Evolutionary conservation across 2,113 vertebrate species (phyloP).

Genomic region (Macaca nemestrina): DNA sequence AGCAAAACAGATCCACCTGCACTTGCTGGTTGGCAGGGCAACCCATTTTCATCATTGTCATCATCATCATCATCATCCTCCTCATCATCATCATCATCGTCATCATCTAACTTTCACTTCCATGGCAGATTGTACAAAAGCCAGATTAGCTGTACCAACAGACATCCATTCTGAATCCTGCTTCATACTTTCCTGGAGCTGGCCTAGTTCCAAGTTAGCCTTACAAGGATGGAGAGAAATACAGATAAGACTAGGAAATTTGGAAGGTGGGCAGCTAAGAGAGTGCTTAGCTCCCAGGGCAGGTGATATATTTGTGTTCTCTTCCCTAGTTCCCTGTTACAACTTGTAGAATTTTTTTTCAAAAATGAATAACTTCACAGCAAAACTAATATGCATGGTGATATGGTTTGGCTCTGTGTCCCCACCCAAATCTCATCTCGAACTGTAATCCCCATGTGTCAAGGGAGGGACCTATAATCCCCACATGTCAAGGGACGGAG

Average conservation of each 20-base stretch:
- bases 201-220: background rate
- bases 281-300: background rate
- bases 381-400: background rate
- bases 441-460: too few species aligned
- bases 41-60: conserved; percentile 32
- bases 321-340: background rate
- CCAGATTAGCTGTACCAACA: background rate
- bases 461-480: too few species aligned
- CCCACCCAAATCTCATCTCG: too few species aligned
- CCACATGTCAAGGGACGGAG: too few species aligned
- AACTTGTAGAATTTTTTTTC: background rate
- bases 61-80: background rate
- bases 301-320: background rate
- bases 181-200: background rate
- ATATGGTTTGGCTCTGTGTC: too few species aligned
- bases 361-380: background rate
- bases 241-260: background rate
- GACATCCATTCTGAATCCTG: background rate
- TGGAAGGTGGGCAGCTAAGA: background rate
- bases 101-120: background rate
- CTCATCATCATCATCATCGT: background rate
- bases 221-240: background rate
- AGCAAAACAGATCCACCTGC: conserved; percentile 71
- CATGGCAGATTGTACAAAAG: background rate
- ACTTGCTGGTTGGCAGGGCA: conserved; percentile 49